Evolutionary conservation across 2,113 vertebrate species (phyloP).

Genomic region (Engystomops pustulosus): DNA sequence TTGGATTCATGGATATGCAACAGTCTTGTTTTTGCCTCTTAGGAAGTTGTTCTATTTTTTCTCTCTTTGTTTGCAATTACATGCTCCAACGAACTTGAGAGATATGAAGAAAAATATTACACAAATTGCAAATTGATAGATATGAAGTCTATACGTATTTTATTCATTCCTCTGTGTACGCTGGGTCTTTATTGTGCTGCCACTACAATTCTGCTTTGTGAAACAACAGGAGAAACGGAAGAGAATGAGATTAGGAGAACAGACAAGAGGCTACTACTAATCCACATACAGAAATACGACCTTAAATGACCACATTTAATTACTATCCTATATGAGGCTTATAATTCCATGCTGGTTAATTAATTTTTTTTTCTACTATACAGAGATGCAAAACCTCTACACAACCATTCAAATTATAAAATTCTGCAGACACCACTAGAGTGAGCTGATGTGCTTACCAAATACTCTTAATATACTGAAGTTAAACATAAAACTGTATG

Average conservation of each 20-base stretch:
- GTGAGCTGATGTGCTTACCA: too few relatives aligned
- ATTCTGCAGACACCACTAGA: too few relatives aligned
- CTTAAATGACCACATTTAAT: not conserved
- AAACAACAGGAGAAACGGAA: conserved; percentile 1
- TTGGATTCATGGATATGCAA: conserved; percentile 57
- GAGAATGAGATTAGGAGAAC: conserved; percentile 35
- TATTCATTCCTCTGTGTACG: conserved; percentile 45
- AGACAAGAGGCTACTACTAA: not conserved
- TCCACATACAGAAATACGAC: too few relatives aligned
- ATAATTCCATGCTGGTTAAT: not conserved
- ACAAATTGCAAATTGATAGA: conserved; percentile 60
- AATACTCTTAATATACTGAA: too few relatives aligned
- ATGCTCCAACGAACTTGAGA: conserved; percentile 54
- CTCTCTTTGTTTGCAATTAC: conserved; percentile 59
- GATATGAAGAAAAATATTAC: conserved; percentile 61
- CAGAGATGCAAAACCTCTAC: not conserved
- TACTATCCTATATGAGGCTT: not conserved
- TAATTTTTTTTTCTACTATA: not conserved
- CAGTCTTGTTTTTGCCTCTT: conserved; percentile 57
- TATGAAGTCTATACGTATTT: conserved; percentile 56
- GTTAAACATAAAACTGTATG: too few relatives aligned
- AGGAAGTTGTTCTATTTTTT: conserved; percentile 58
- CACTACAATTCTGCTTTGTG: conserved; percentile 23
- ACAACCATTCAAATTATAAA: too few relatives aligned
- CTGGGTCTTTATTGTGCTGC: conserved; percentile 37